phyloP scores from a whole-genome alignment of 2,113 vertebrate species.

The Clinocottus analis region DNA sequence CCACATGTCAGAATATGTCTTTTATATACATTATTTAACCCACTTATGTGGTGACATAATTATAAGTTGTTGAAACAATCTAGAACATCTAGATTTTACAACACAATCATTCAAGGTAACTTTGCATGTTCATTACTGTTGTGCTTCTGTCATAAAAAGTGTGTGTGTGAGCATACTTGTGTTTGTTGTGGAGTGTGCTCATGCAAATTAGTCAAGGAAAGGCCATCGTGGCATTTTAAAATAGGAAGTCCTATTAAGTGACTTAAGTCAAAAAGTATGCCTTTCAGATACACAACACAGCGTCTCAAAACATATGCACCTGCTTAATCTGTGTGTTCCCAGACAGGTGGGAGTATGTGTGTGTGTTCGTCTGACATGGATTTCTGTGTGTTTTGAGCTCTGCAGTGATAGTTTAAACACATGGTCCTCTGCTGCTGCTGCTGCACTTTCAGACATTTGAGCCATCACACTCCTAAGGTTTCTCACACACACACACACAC shows the following conservation, averaged over 20 bases:
- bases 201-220: constrained; percentile 14
- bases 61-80: neutral
- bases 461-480: constrained; percentile 73
- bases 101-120: neutral
- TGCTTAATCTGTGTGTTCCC: neutral
- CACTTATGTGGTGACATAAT: neutral
- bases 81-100: constrained; percentile 1
- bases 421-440: constrained; percentile 66
- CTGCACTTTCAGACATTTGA: constrained; percentile 80
- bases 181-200: constrained; percentile 18
- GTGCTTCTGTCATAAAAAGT: neutral
- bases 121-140: neutral
- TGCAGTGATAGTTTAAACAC: constrained; percentile 72
- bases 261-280: neutral
- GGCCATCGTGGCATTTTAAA: constrained; percentile 15
- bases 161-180: neutral
- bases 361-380: neutral
- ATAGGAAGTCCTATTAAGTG: constrained; percentile 3
- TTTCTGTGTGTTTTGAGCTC: constrained; percentile 30
- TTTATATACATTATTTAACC: neutral
- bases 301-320: neutral
- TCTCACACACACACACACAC: constrained; percentile 55
- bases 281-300: constrained; percentile 11
- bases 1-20: neutral
- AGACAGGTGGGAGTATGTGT: neutral